phyloP scores from a whole-genome alignment of 2,888 invertebrate species.

The Cephonodes hylas region DNA sequence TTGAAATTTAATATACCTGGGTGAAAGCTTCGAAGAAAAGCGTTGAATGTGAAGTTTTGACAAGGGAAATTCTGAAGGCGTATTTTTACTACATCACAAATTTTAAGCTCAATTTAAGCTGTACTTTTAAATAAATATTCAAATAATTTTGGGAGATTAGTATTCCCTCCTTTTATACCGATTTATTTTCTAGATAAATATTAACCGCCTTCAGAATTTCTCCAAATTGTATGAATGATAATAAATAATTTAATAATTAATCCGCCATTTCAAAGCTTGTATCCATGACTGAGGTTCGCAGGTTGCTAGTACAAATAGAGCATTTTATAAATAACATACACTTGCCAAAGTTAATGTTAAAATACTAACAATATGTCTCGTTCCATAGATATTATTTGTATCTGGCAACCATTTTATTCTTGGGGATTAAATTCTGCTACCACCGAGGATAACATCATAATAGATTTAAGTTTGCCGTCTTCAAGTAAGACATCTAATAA shows the following conservation, averaged over 20 bases:
- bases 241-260: constrained; percentile 15
- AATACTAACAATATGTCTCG: constrained; percentile 33
- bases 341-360: constrained; percentile 64
- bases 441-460: constrained; percentile 38
- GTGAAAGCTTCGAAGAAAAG: not conserved
- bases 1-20: not conserved
- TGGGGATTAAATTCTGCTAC: constrained; percentile 26
- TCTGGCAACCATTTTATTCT: not conserved
- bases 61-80: not conserved
- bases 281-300: constrained; percentile 52
- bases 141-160: too few relatives aligned
- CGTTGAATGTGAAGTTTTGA: not conserved
- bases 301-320: constrained; percentile 53
- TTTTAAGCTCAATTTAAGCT: too few relatives aligned
- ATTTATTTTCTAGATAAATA: not conserved
- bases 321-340: constrained; percentile 36
- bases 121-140: too few relatives aligned
- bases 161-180: not conserved
- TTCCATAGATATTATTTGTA: not conserved
- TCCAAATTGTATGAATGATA: constrained; percentile 10
- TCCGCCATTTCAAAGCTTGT: constrained; percentile 10
- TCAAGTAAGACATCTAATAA: constrained; percentile 31
- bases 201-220: constrained; percentile 9
- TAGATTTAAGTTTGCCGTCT: constrained; percentile 30
- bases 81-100: not conserved